These are phyloP conservation scores for Serinus canaria DNA, from an alignment of 2,113 vertebrate genomes.

Conservation along the genomic window DNA sequence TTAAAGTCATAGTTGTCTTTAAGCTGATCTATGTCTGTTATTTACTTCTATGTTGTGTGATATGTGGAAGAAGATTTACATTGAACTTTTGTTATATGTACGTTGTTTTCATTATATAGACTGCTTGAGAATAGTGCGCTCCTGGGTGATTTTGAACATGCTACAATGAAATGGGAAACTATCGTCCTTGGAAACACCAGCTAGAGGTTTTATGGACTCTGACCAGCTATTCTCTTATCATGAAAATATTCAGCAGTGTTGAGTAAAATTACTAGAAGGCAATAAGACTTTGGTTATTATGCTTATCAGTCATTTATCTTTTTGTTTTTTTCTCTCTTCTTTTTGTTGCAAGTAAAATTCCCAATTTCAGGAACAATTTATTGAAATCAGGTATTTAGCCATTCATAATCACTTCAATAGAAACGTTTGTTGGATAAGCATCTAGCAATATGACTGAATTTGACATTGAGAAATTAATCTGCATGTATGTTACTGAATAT, in stretches of 20 bases:
- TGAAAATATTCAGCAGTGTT: constrained; percentile 58
- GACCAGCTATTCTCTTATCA: constrained; percentile 57
- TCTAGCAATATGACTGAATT: constrained; percentile 72
- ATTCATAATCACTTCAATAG: constrained; percentile 50
- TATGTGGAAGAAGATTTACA: constrained; percentile 65
- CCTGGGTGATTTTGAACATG: constrained; percentile 87
- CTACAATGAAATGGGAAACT: constrained; percentile 83
- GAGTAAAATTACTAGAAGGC: constrained; percentile 70
- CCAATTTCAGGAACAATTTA: constrained; percentile 72
- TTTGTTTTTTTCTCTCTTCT: constrained; percentile 53
- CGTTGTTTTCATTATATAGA: constrained; percentile 93
- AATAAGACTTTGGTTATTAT: constrained; percentile 70
- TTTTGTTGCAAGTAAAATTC: constrained; percentile 53
- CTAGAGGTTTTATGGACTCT: constrained; percentile 84
- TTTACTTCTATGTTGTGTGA: constrained; percentile 66
- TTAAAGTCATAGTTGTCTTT: constrained; percentile 3
- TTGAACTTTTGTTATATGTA: constrained; percentile 80
- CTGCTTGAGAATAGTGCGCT: constrained; percentile 89
- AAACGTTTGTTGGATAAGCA: constrained; percentile 66
- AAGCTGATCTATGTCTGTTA: constrained; percentile 54
- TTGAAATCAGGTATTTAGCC: constrained; percentile 72
- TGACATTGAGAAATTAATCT: constrained; percentile 67
- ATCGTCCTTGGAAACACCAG: constrained; percentile 84
- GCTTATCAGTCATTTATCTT: constrained; percentile 55
- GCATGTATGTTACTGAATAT: constrained; percentile 76